Evolutionary conservation across 2,113 vertebrate genomes (phyloP), one percentile per base, ranked within the genome.

Genomic region (Spea multiplicata): DNA sequence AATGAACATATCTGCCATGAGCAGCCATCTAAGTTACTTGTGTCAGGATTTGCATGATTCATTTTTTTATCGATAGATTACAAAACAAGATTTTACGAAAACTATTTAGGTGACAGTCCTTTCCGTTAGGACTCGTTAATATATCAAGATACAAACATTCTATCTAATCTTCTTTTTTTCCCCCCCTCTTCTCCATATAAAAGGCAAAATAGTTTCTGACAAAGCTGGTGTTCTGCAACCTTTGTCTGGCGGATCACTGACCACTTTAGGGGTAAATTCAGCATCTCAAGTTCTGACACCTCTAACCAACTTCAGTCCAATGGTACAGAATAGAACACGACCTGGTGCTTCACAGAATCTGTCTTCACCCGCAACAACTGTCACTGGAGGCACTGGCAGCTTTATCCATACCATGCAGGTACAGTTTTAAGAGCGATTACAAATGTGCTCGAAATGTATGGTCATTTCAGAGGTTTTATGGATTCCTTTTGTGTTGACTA

Each of bases 221-320:
- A 80, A 80, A 68, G 61, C 78, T 3, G 78, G 71, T 44, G 71
- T 80, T 44, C 71, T 74, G 5, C 72, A 66, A 12, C 66, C 78
- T 0, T 62, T 57, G 4, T 71, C 69, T 55, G 49, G 16, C 30
- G 77, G 49, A 6, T 57, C 77, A 8, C 64, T 55, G 6, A 64
- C 68, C 6, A 47, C 46, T 47, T 47, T 49, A 45, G 12, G 44
- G 48, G 3, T 78, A 44, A 80, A 80, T n/a, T 73, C 78, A 10
- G 13, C 64, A 8, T 78, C 70, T 66, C 84, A 87, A 73, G 86
- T 85, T 76, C 61, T 65, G 71, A 55, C 52, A 12, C 5, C 73
- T 48, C 77, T 70, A 68, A 70, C 50, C 45, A 74, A 69, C 62
- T 48, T 84, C 44, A 72, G 45, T 57, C 55, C 76, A 13, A 47